Evolutionary conservation across 2,888 invertebrate genomes (phyloP), one percentile per base, ranked within the genome.

Genomic region (Hipparchia semele): DNA sequence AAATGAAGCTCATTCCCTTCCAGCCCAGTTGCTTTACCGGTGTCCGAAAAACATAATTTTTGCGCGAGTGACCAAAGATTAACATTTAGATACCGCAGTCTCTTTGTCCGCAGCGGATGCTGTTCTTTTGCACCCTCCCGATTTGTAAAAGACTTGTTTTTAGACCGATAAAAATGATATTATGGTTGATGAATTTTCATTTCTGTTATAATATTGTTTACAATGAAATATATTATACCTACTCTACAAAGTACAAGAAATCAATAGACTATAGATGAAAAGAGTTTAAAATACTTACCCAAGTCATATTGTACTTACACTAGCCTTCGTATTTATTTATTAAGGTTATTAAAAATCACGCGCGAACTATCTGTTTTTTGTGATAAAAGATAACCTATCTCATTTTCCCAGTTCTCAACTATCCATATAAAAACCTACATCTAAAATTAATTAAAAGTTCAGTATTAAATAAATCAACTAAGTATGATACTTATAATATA

Each of bases 11-110:
- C 84, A 82, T 76, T 75, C 77, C 80, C 87, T 93, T 94, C 87
- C 91, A 84, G 74, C 77, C 87, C 86, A 89, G 83, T 86, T 83
- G 86, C 80, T 88, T 84, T 73, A 80, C 77, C 78, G 79, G 84
- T 82, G 90, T 88, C 92, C 93, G 91, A 92, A 93, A 94, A 92
- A 91, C 93, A 93, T 94, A 93, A 93, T 93, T 94, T 93, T 94
- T 94, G 93, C 90, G 86, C 89, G 89, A 92, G 86, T 91, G 91
- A 90, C 92, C 93, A 92, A 92, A 93, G 93, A 93, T 93, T 87
- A 88, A 88, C 91, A 90, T 93, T 93, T 88, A 92, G 93, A 93
- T 93, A 92, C 91, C 90, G 77, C 90, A 88, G 81, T 80, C 85
- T 88, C 86, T 88, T 91, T 92, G 90, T 91, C 80, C 81, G 66